Base-by-base conservation (phyloP, 2,888 invertebrate species). In the Mythimna ferrago region DNA sequence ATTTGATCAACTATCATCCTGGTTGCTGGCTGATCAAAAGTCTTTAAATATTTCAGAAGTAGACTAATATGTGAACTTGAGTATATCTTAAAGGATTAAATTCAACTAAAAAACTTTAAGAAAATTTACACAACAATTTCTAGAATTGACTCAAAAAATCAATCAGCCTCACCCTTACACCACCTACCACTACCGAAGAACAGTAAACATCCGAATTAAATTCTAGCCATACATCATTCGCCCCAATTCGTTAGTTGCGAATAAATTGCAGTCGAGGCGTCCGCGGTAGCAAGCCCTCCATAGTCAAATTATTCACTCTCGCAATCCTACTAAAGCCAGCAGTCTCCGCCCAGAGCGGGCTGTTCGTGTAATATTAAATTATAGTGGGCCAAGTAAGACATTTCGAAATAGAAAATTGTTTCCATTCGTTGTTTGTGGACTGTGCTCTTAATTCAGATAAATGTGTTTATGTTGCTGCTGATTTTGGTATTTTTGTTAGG, bases 281-380 rank as follows among this genome's bases (percentile, higher is more conserved):
- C 89, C 89, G 89, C 83, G 88, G 80, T 84, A 84, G 78, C 87
- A 64, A 87, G 93, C 92, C 93, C 93, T 94, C 93, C 93, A 93
- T 93, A 95, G 93, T 94, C 93, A 94, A 95, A 95, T 95, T 95
- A 95, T 94, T 95, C 95, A 94, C 94, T 94, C 92, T 92, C 92
- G 91, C 94, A 94, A 95, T 93, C 94, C 94, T 85, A 92, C 91
- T 92, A 93, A 92, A 93, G 93, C 95, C 92, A 90, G 89, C 92
- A 90, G 90, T 90, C 93, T 88, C 90, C 86, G 88, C 89, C 84
- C 86, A 87, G 81, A 87, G 86, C 87, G 86, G 83, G 84, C 87
- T 83, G 92, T 87, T 94, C 92, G 92, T 94, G 94, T 95, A 95
- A 95, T 95, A 95, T 95, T 95, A 95, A 95, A 95, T 95, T 95